Evolutionary conservation across 2,797 vertebrate genomes (phyloP), one percentile per base, ranked within the genome.

Genomic region (Mionectes olivaceus): DNA sequence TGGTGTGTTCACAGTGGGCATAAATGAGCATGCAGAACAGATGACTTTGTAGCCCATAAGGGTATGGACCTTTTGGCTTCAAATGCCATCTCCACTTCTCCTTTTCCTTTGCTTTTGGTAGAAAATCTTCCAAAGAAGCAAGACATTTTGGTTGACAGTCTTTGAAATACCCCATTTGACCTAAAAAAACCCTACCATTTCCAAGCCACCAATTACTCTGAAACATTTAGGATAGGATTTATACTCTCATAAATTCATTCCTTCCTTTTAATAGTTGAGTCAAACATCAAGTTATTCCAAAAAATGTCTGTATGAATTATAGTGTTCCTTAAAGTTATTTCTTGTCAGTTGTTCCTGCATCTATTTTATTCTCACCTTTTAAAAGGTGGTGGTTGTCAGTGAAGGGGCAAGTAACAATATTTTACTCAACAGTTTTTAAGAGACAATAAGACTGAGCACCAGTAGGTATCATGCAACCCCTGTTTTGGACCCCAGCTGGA

Each of bases 111-210:
- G 17, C 7, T 81, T 92, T 74, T 56, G 1, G 49, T 70, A 49
- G 77, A 44, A 60, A 78, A 78, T 9, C 33, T 78, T 68, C 43
- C 15, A 46, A 57, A 79, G 24, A 46, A 57, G 19, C 1, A 10
- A 75, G 18, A 39, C 4, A 17, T 52, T 86, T 65, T 63, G 28
- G 10, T 25, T 83, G 47, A 78, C 18, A 57, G 18, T n/a, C 50
- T 57, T 74, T 61, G 37, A 46, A 69, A 57, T 35, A 17, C 27
- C 17, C n/a, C 19, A 13, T 89, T 30, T 77, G 12, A 35, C 53
- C 41, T n/a, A 41, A 53, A 83, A 52, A 1, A 30, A 1, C 14
- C 8, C 19, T n/a, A 6, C 0, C 0, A 30, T 53, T 89, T 64
- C 37, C 50, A 76, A 86, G 9, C 41, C 17, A 44, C 30, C 19